Conservation (phyloP, 2,888 invertebrate species). For the Aspidiotus destructor region DNA sequence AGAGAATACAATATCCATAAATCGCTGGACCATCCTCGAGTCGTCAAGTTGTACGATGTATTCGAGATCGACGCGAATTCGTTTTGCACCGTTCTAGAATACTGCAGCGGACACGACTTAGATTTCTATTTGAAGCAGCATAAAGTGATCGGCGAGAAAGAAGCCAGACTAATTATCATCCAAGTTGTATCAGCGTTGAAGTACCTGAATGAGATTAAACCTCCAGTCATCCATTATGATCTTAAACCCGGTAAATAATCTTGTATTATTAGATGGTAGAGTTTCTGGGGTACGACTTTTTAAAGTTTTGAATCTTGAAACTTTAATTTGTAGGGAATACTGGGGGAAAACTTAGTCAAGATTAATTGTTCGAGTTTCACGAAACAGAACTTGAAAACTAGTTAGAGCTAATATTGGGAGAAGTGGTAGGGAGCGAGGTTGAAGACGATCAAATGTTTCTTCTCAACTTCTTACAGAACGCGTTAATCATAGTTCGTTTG, state of each 20-base stretch:
- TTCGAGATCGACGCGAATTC: slow-evolving; percentile 99
- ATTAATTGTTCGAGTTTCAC: no score
- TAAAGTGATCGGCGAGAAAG: slow-evolving; percentile 97
- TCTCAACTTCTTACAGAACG: not conserved
- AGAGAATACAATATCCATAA: slow-evolving; percentile 99
- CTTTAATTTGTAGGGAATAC: no score
- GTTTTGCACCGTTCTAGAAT: slow-evolving; percentile 99
- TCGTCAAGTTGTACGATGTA: slow-evolving; percentile 97
- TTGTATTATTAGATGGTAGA: no score
- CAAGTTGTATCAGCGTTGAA: slow-evolving; percentile 98
- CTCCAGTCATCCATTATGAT: slow-evolving; percentile 99
- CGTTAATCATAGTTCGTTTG: not conserved
- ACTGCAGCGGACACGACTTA: slow-evolving; percentile 99
- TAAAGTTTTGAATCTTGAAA: no score
- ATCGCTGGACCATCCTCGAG: slow-evolving; percentile 94
- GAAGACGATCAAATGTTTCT: not conserved
- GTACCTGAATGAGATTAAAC: slow-evolving; percentile 99
- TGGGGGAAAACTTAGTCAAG: no score
- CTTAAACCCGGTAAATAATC: slow-evolving; percentile 73
- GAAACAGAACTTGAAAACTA: no score
- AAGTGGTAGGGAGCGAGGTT: no score
- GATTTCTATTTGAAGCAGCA: slow-evolving; percentile 99
- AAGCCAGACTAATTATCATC: slow-evolving; percentile 98
- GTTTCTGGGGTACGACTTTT: no score
- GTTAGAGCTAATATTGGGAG: no score